These are phyloP conservation scores for Eriosoma lanigerum DNA, from an alignment of 1,140 invertebrate species.

Conservation along the genomic window DNA sequence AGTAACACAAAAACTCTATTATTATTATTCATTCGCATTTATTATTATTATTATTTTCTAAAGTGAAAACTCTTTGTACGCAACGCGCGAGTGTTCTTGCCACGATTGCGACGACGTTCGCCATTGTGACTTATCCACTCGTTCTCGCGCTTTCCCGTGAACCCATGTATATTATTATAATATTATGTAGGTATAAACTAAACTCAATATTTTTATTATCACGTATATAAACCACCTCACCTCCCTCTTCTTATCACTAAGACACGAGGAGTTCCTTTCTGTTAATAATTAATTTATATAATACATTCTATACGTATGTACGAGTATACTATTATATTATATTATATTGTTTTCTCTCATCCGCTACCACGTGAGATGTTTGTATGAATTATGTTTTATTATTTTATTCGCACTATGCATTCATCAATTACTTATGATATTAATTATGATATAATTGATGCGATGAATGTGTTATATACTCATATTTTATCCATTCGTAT, in stretches of 20 bases:
- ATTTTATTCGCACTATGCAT: too few relatives aligned
- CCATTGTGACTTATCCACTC: constrained; percentile 45
- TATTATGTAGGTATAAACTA: neutral
- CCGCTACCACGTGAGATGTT: too few relatives aligned
- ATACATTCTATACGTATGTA: too few relatives aligned
- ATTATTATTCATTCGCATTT: constrained; percentile 47
- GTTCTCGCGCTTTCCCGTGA: constrained; percentile 4
- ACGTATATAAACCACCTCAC: neutral
- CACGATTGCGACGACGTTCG: neutral
- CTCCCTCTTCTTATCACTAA: neutral
- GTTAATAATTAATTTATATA: too few relatives aligned
- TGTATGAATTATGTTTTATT: too few relatives aligned
- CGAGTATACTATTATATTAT: neutral
- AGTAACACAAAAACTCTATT: constrained; percentile 27
- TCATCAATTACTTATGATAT: too few relatives aligned
- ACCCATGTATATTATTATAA: neutral
- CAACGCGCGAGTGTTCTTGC: constrained; percentile 20
- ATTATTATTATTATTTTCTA: constrained; percentile 43
- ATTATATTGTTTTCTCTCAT: too few relatives aligned
- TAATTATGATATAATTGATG: too few relatives aligned
- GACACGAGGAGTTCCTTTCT: neutral
- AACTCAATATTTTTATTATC: constrained; percentile 11
- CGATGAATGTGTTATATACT: too few relatives aligned
- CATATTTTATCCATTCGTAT: too few relatives aligned
- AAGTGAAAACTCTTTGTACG: constrained; percentile 47